A percentile compares a stretch with the other conserved stretches of the same genome.
Evolutionary conservation across 1,140 invertebrate species (phyloP).

Genomic region (Cepaea nemoralis): DNA sequence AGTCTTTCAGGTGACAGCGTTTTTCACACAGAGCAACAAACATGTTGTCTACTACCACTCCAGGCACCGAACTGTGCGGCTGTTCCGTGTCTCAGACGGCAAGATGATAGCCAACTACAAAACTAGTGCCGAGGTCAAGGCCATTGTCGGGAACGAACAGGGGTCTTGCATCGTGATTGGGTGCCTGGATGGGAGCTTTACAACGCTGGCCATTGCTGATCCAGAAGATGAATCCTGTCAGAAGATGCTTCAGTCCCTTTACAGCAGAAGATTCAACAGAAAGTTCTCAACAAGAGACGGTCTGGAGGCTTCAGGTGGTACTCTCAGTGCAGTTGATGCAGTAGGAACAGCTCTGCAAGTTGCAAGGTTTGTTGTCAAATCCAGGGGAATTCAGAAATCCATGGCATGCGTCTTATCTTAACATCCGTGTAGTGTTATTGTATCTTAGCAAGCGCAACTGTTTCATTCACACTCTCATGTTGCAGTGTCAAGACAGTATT

Average conservation of each 20-base stretch:
- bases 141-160: conserved; percentile 85
- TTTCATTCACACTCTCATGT: too few relatives aligned
- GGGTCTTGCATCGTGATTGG: conserved; percentile 86
- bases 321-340: conserved; percentile 53
- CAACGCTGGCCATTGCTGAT: conserved; percentile 91
- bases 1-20: conserved; percentile 93
- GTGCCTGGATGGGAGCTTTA: conserved; percentile 93
- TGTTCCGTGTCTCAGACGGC: conserved; percentile 90
- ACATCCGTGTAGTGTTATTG: too few relatives aligned
- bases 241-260: conserved; percentile 62
- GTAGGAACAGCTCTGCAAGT: conserved; percentile 66
- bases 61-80: conserved; percentile 89
- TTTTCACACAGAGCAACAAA: conserved; percentile 93
- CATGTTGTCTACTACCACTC: conserved; percentile 98
- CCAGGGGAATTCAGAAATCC: conserved; percentile 63
- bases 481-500: too few relatives aligned
- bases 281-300: conserved; percentile 37
- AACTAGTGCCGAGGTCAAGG: conserved; percentile 90
- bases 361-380: conserved; percentile 67
- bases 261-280: conserved; percentile 50
- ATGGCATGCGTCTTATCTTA: conserved; percentile 62
- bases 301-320: conserved; percentile 51
- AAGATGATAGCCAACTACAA: conserved; percentile 92
- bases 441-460: too few relatives aligned
- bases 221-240: conserved; percentile 72